Conservation (phyloP, 2,888 invertebrate genomes). For the Aplocera efformata region DNA sequence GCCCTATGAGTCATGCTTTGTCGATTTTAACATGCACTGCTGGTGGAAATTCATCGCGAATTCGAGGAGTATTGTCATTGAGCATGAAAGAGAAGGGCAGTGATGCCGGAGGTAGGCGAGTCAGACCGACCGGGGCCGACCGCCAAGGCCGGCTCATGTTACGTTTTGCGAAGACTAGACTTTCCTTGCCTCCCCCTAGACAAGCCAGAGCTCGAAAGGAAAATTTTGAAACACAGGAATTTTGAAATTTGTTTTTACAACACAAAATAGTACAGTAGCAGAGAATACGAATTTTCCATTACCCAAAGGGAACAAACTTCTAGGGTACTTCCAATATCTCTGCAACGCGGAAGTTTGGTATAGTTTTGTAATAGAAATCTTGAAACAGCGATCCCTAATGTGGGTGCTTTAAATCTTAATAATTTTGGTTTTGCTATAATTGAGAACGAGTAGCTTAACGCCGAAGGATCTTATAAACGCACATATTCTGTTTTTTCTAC, state of each 20-base stretch:
- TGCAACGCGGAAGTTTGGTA: too few relatives aligned
- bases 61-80: constrained; percentile 56
- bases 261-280: too few relatives aligned
- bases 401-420: too few relatives aligned
- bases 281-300: too few relatives aligned
- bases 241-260: constrained; percentile 26
- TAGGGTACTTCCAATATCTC: too few relatives aligned
- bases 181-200: constrained; percentile 60
- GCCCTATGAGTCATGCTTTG: constrained; percentile 52
- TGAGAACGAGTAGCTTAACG: too few relatives aligned
- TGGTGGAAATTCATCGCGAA: constrained; percentile 69
- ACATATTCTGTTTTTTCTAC: too few relatives aligned
- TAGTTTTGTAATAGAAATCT: too few relatives aligned
- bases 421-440: too few relatives aligned
- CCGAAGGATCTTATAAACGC: too few relatives aligned
- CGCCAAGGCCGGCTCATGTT: constrained; percentile 74
- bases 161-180: constrained; percentile 73
- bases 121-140: constrained; percentile 59
- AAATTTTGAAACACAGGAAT: constrained; percentile 57
- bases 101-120: constrained; percentile 50
- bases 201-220: constrained; percentile 33
- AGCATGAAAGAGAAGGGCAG: constrained; percentile 58
- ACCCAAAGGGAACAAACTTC: too few relatives aligned
- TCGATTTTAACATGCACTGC: constrained; percentile 67
- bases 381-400: too few relatives aligned